A percentile compares a stretch with the other conserved stretches of the same genome.
Evolutionary conservation across 2,797 vertebrate genomes (phyloP).

Genomic region (Acridotheres tristis): DNA sequence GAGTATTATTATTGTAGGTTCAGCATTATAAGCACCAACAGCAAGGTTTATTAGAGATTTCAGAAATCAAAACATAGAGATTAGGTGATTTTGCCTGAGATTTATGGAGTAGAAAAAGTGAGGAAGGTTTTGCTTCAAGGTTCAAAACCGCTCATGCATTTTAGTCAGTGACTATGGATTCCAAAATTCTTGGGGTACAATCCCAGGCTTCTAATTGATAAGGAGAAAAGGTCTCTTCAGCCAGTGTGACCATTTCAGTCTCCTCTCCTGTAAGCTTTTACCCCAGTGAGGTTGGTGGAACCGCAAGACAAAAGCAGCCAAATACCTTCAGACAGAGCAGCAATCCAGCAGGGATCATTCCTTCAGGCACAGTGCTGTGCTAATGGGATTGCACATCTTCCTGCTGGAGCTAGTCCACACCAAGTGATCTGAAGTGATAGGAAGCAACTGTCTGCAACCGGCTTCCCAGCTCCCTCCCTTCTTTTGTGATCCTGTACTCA

Average conservation of each 20-base stretch:
- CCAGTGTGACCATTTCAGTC: background rate
- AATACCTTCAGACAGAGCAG: background rate
- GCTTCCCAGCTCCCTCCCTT: background rate
- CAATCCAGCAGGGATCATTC: background rate
- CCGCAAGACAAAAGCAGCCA: background rate
- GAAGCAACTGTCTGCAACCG: background rate
- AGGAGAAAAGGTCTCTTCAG: background rate
- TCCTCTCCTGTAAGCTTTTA: background rate
- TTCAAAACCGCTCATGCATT: background rate
- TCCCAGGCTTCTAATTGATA: background rate
- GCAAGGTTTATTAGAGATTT: background rate
- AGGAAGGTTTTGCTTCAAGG: background rate
- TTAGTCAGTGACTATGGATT: background rate
- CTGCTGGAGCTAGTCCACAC: background rate
- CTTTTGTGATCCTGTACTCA: background rate
- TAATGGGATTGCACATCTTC: background rate
- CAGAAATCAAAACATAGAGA: background rate
- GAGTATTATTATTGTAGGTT: background rate
- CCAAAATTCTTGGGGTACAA: background rate
- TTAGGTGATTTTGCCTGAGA: conserved; percentile 24
- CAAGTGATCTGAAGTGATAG: background rate
- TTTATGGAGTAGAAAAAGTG: background rate
- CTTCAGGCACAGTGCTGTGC: background rate
- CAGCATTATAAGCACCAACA: background rate
- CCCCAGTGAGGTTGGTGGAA: background rate